phyloP scores from a whole-genome alignment of 2,888 invertebrate species.

The Julus scandinavius region DNA sequence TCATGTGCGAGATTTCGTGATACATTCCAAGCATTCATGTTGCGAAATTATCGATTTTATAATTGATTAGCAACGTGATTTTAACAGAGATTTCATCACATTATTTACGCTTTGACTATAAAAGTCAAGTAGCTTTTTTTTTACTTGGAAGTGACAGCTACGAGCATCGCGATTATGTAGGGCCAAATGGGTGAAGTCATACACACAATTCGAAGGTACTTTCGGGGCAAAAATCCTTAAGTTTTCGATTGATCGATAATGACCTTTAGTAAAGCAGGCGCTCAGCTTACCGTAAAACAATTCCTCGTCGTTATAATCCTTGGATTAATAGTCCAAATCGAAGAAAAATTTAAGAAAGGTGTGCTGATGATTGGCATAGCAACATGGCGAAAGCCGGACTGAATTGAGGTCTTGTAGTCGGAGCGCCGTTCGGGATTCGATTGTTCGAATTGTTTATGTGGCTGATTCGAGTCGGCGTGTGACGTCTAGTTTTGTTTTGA shows the following conservation, averaged over 20 bases:
- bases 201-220: not conserved
- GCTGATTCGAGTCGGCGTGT: not conserved
- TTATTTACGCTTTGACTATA: not conserved
- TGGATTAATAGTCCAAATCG: not conserved
- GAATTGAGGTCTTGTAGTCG: not conserved
- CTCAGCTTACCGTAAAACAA: not conserved
- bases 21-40: not conserved
- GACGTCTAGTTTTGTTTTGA: not conserved
- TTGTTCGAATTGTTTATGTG: not conserved
- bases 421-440: not conserved
- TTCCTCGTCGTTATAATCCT: not conserved
- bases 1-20: not conserved
- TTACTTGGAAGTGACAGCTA: slow-evolving; percentile 19
- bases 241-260: not conserved
- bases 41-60: not conserved
- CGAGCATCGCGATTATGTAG: not conserved
- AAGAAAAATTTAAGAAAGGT: not conserved
- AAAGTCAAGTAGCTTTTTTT: not conserved
- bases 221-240: not conserved
- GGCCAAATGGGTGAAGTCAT: not conserved
- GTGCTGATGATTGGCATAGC: not conserved
- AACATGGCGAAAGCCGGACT: slow-evolving; percentile 33
- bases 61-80: too few species aligned
- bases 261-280: not conserved
- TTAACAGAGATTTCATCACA: too few species aligned